Conservation (phyloP, 2,888 invertebrate genomes). For the Erebia palarica region DNA sequence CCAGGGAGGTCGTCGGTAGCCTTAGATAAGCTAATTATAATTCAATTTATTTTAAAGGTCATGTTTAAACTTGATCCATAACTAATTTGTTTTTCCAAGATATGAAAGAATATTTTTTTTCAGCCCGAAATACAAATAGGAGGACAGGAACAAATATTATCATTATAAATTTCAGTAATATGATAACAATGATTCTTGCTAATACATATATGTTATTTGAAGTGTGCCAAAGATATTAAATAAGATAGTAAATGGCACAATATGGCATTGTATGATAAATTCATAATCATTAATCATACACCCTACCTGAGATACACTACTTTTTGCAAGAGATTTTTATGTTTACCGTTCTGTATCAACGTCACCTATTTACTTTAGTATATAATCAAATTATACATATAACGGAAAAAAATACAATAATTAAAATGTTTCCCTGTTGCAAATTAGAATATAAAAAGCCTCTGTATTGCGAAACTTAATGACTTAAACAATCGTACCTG, state of each 20-base stretch:
- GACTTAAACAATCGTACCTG: neutral
- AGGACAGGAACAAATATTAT: no score
- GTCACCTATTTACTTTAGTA: slow-evolving; percentile 1
- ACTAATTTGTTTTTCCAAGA: no score
- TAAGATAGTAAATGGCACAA: neutral
- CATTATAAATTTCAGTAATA: no score
- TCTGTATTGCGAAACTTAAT: no score
- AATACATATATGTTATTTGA: neutral
- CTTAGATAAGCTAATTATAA: no score
- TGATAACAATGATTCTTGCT: neutral
- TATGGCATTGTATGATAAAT: neutral
- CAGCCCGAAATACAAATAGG: no score
- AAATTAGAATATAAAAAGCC: neutral
- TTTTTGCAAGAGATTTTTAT: neutral
- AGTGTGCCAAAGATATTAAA: slow-evolving; percentile 11
- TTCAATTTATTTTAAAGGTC: no score
- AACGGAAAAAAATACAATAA: neutral
- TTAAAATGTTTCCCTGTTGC: neutral
- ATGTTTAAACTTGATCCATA: no score
- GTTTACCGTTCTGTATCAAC: neutral
- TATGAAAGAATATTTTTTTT: no score
- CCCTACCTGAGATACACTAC: slow-evolving; percentile 9
- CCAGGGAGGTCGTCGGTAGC: no score
- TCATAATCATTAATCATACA: slow-evolving; percentile 1
- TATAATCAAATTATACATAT: neutral